phyloP scores from a whole-genome alignment of 2,888 invertebrate genomes.

The Calephelis perditalis region DNA sequence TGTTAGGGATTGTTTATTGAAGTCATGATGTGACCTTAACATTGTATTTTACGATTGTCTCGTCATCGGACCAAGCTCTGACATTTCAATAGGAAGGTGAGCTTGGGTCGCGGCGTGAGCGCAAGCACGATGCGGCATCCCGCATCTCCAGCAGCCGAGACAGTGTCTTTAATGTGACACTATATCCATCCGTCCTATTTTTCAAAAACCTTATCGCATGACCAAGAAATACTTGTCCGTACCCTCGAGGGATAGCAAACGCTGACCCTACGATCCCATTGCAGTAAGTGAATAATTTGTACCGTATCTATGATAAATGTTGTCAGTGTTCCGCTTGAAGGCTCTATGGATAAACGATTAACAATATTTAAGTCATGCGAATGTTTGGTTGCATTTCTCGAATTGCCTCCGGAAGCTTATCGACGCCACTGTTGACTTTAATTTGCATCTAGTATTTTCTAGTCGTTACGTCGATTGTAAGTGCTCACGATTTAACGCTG shows the following conservation, averaged over 20 bases:
- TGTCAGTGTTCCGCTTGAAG: slow-evolving; percentile 6
- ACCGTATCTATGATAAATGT: slow-evolving; percentile 25
- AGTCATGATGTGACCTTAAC: slow-evolving; percentile 77
- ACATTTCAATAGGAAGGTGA: slow-evolving; percentile 77
- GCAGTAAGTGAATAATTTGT: slow-evolving; percentile 29
- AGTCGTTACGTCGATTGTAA: slow-evolving; percentile 63
- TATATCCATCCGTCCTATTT: slow-evolving; percentile 21
- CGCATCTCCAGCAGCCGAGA: slow-evolving; percentile 39
- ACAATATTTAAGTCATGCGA: slow-evolving; percentile 39
- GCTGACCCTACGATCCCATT: slow-evolving; percentile 35
- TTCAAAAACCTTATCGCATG: slow-evolving; percentile 15
- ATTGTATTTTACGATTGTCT: slow-evolving; percentile 76
- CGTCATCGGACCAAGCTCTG: slow-evolving; percentile 70
- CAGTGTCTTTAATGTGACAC: slow-evolving; percentile 22
- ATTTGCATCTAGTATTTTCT: slow-evolving; percentile 73
- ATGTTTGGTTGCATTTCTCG: slow-evolving; percentile 48
- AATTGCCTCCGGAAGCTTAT: slow-evolving; percentile 62
- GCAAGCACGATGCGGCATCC: slow-evolving; percentile 55
- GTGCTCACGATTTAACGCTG: slow-evolving; percentile 76
- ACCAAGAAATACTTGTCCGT: slow-evolving; percentile 20
- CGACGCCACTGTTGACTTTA: slow-evolving; percentile 62
- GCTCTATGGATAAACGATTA: slow-evolving; percentile 38
- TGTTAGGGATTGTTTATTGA: slow-evolving; percentile 75
- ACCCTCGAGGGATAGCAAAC: slow-evolving; percentile 1
- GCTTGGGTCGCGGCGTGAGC: slow-evolving; percentile 66